A percentile compares a stretch with the other conserved stretches of the same genome.
phyloP scores from a whole-genome alignment of 2,797 vertebrate genomes.

The Cheracebus regulus region DNA sequence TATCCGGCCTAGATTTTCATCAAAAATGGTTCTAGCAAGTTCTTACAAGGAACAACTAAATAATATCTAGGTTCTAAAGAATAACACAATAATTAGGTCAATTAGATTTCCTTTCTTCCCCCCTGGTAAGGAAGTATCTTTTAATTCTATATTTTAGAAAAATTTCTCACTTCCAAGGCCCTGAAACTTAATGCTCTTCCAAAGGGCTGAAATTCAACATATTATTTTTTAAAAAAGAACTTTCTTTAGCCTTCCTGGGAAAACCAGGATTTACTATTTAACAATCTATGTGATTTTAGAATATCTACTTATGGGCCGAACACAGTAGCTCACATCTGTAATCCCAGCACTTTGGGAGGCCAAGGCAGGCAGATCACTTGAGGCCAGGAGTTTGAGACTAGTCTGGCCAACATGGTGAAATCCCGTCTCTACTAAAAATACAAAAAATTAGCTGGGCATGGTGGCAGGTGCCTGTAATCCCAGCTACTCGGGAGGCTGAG shows the following conservation, averaged over 20 bases:
- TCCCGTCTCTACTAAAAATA: too few species aligned
- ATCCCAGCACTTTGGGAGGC: too few species aligned
- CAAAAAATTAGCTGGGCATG: too few species aligned
- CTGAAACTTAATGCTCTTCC: neutral
- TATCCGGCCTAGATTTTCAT: neutral
- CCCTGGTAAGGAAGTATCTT: neutral
- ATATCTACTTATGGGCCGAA: neutral
- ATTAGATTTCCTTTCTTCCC: neutral
- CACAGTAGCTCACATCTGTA: too few species aligned
- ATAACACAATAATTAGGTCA: neutral
- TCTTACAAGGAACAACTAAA: neutral
- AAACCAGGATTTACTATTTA: neutral
- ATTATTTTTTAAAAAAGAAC: neutral
- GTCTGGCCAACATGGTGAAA: too few species aligned
- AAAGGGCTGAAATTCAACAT: neutral
- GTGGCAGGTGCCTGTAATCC: too few species aligned
- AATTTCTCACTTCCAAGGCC: neutral
- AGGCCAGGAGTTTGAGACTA: too few species aligned
- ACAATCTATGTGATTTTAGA: slow-evolving; percentile 12
- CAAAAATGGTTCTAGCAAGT: neutral
- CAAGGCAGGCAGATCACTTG: too few species aligned
- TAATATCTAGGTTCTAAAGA: neutral
- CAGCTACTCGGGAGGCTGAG: too few species aligned
- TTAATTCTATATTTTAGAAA: slow-evolving; percentile 21
- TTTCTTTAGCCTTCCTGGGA: neutral